Evolutionary conservation across 2,888 invertebrate species (phyloP).

Genomic region (Peribatodes rhomboidaria): DNA sequence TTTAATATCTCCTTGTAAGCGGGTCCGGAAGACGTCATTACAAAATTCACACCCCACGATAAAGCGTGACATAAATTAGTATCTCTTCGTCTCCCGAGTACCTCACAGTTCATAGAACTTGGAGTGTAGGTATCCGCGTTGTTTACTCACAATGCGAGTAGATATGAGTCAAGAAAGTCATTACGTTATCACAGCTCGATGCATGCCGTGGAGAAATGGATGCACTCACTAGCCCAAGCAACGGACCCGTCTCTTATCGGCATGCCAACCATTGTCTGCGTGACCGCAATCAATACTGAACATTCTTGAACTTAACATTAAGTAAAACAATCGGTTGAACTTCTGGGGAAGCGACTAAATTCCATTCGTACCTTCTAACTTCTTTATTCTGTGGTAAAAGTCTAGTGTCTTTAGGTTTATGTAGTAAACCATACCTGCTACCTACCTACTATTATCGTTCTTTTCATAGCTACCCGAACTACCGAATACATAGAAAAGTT

Average conservation of each 20-base stretch:
- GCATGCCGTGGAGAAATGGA: constrained; percentile 71
- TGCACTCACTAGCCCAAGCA: constrained; percentile 54
- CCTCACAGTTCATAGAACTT: constrained; percentile 80
- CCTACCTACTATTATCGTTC: not conserved
- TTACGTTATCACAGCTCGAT: constrained; percentile 74
- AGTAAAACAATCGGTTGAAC: constrained; percentile 46
- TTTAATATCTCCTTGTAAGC: constrained; percentile 32
- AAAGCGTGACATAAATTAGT: constrained; percentile 81
- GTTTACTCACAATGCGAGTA: constrained; percentile 70
- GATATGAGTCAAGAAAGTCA: constrained; percentile 79
- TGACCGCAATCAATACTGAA: constrained; percentile 69
- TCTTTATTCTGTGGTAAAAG: constrained; percentile 8
- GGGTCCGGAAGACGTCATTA: constrained; percentile 76
- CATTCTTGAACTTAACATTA: constrained; percentile 69
- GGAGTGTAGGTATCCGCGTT: constrained; percentile 55
- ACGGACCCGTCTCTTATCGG: constrained; percentile 65
- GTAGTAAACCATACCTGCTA: not conserved
- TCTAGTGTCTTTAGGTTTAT: not conserved
- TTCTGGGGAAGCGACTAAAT: constrained; percentile 29
- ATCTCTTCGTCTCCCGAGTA: constrained; percentile 66
- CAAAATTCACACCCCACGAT: constrained; percentile 75
- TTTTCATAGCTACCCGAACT: no score
- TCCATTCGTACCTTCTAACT: constrained; percentile 11
- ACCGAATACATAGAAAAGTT: no score
- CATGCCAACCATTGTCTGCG: constrained; percentile 64